A percentile compares a stretch with the other conserved stretches of the same genome.
Conservation (phyloP, 2,113 vertebrate genomes). For the Meleagris gallopavo region DNA sequence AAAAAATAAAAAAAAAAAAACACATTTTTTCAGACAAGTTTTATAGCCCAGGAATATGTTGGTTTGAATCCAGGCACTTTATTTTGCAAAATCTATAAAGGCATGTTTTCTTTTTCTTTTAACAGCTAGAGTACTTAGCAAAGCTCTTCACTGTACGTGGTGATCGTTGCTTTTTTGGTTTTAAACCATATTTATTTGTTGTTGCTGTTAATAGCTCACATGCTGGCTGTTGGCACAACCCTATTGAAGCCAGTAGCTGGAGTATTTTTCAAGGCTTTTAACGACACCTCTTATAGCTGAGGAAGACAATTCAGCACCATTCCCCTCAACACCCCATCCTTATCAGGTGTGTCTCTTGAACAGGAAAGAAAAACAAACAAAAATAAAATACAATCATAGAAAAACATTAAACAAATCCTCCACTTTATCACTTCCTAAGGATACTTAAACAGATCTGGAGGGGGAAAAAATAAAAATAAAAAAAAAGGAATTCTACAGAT, state of each 20-base stretch:
- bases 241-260: background rate
- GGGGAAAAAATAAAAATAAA: no score
- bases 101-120: conserved; percentile 1
- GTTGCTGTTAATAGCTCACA: background rate
- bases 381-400: background rate
- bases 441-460: background rate
- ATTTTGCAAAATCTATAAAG: conserved; percentile 11
- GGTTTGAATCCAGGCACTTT: background rate
- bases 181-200: background rate
- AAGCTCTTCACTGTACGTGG: background rate
- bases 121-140: background rate
- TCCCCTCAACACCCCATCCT: background rate
- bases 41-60: background rate
- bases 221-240: background rate
- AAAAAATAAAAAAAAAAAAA: background rate
- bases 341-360: background rate
- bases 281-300: background rate
- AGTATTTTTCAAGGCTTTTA: background rate
- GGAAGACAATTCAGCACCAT: background rate
- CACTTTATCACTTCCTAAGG: background rate
- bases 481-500: background rate
- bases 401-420: background rate
- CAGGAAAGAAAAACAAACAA: background rate
- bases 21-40: background rate
- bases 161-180: background rate